Evolutionary conservation across 2,797 vertebrate genomes (phyloP), one percentile per base, ranked within the genome.

Genomic region (Jordanella pulchra): DNA sequence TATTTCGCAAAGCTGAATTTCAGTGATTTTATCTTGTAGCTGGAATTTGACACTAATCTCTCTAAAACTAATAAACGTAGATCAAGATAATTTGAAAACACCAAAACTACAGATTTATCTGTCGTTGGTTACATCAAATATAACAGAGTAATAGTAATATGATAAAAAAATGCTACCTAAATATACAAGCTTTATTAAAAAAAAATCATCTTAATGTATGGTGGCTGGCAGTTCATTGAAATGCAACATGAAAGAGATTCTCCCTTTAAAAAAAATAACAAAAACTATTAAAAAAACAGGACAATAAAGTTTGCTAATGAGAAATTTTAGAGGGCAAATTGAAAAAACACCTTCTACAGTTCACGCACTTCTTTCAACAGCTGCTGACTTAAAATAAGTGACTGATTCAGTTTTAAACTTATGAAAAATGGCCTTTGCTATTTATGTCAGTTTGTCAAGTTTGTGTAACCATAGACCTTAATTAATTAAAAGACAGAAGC

Each of bases 401-500:
- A 18, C 7, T 18, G 17, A 42, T 50, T 51, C 35, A 69, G 30
- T 25, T 44, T 56, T 27, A 0, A 54, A 67, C 23, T 23, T 5
- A 17, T 42, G 0, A 25, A 54, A 67, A 51, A 35, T 55, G 3
- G 14, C 27, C 21, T 48, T 67, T 28, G 27, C 1, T 51, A 50
- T 65, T 53, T 48, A 56, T 72, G 64, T 50, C 39, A 30, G 12
- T 71, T 73, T 53, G 50, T 48, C 28, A 58, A 72, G 67, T 51
- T 39, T 61, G 68, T 42, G 13, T 23, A 27, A 53, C 55, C 28
- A 23, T 27, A 61, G 32, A 1, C 44, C 23, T 25, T 44, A 47
- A 74, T 67, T 51, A 74, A 53, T 53, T 48, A 60, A 72, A 50
- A 18, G 47, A 71, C 56, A 84, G 75, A 83, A 82, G 81, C 83